Evolutionary conservation across 2,888 invertebrate genomes (phyloP), one percentile per base, ranked within the genome.

Genomic region (Drosophila kanekoi): DNA sequence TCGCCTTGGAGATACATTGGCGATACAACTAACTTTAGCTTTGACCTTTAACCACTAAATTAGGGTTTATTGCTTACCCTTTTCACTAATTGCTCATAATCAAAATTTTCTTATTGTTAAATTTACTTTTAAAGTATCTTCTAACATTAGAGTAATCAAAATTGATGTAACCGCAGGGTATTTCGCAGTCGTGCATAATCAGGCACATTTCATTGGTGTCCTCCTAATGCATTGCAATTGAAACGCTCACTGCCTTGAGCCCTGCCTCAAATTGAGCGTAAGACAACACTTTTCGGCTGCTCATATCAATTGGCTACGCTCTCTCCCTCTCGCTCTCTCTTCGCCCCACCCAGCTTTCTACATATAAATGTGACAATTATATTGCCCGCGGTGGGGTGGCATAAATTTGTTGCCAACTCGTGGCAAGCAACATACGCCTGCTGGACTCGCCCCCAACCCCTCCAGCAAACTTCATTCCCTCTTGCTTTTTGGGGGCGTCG

Each of bases 331-430:
- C 47, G 3, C 28, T 9, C 18, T 13, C n/a, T 1, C 11, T 16
- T 4, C n/a, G 6, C 8, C 9, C 8, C 18, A 9, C n/a, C 40
- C 37, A 14, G 32, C 64, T 56, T 51, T 51, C 49, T 41, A 58
- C 77, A 75, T 67, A 75, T 37, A 71, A 71, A 76, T 77, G 77
- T 86, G 83, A 80, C 87, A 88, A 83, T 88, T 83, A 88, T 83
- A 77, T 86, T 68, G 74, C 84, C 62, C 72, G 58, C 70, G 65
- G 38, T 18, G 33, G 62, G 63, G 44, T 49, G 75, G 70, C 75
- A 77, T 77, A 77, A 70, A 77, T 77, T 77, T 79, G 52, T 32
- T 48, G 79, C 49, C 63, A 61, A 47, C 58, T 33, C 11, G 40
- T 35, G 40, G 18, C 23, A 48, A 35, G 18, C 72, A 71, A 72